Evolutionary conservation across 1,140 invertebrate species (phyloP), one percentile per base, ranked within the genome.

Genomic region (Danaus plexippus): DNA sequence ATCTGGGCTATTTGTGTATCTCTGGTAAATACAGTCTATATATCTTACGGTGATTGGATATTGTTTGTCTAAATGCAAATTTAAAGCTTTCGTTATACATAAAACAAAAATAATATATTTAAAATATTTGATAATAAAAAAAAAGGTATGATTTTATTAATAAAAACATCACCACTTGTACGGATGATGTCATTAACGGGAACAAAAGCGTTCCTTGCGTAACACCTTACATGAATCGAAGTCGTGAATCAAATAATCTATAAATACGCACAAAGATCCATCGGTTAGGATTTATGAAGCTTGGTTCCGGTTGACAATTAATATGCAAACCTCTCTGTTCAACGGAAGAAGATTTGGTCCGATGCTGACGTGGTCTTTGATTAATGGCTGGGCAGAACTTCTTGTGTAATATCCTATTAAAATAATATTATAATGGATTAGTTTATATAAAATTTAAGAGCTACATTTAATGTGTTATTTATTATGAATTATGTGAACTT

Each of bases 301-400:
- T 56, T 52, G 65, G 69, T 72, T 77, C 74, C 74, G 73, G 46
- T 57, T 40, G 63, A 71, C 67, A 75, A 77, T 77, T 77, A 77
- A 63, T 67, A 71, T 71, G 57, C 69, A 63, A 73, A 68, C 66
- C 63, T 65, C 67, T 67, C 68, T 66, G 66, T 67, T 65, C 41
- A 69, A 64, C 72, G 68, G 73, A 71, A 71, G 72, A 68, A 64
- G 71, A 67, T 71, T 67, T 51, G 63, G 62, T 66, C 61, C 61
- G 70, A 63, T 53, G 55, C 59, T 63, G 63, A 57, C 59, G 53
- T 48, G 15, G 15, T 3, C 15, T 15, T 52, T 71, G 64, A 71
- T 63, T 73, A 57, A 71, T 72, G 57, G 55, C 56, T 63, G 65
- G 61, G 3, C 15, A 15, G 15, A 15, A 15, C 15, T 15, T 15